Evolutionary conservation across 2,888 invertebrate species (phyloP), one percentile per base, ranked within the genome.

Genomic region (Notocelia uddmanniana): DNA sequence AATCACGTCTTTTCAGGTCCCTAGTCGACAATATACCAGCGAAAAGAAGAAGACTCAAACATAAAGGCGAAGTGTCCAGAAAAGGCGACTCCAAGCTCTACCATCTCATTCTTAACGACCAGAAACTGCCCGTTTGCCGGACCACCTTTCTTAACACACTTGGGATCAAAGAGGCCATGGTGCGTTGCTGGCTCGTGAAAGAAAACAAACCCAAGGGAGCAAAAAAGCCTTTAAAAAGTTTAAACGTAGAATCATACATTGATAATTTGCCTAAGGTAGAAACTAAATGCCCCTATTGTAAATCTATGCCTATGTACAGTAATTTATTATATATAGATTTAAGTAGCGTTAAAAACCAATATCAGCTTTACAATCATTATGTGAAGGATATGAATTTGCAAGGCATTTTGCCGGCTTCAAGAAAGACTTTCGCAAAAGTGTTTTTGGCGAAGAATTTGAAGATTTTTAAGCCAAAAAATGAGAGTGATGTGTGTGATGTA

Each of bases 101-200:
- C 13, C 81, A 89, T 73, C 63, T 90, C 1, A 54, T 76, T 26
- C 74, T 76, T 1, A 78, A 82, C 0, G 80, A 78, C 0, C 75
- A 85, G 2, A 83, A 79, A 21, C 2, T 85, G 0, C 75, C 79
- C 0, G 91, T 91, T 0, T 91, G 91, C 37, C 72, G 90, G 0
- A 77, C 83, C 0, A 89, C 86, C 75, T 91, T 91, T 70, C 67
- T 90, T 0, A 88, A 88, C 15, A 91, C 91, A 0, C 34, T 91
- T 37, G 90, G 88, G 0, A 77, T 91, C 0, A 91, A 91, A 76
- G 91, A 91, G 41, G 88, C 90, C 0, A 90, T 84, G 83, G 80
- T 91, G 0, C 72, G 91, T 3, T 85, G 77, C 15, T 91, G 91
- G 91, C 62, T 91, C 0, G 19, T 74, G 0, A 80, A 76, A 0